Conservation (phyloP, 2,113 vertebrate species). For the Peromyscus maniculatus region DNA sequence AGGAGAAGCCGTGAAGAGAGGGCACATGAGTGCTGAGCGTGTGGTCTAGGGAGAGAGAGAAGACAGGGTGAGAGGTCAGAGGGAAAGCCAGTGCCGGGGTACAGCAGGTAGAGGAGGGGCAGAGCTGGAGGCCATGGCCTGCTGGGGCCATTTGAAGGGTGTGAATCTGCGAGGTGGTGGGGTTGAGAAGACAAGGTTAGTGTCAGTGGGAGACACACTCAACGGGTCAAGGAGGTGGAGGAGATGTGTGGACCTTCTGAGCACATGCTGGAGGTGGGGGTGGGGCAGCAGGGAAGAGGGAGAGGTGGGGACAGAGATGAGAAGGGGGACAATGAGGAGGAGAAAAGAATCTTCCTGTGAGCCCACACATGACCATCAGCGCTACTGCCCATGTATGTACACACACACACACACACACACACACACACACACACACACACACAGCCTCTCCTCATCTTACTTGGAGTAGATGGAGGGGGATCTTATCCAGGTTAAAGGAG, state of each 20-base stretch:
- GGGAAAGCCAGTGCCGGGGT: background rate
- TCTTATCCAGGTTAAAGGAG: background rate
- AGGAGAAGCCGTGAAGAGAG: background rate
- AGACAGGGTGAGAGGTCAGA: background rate
- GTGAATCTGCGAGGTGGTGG: background rate
- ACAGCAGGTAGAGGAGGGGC: background rate
- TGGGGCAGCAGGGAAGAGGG: background rate
- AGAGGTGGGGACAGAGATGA: background rate
- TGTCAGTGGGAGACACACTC: background rate
- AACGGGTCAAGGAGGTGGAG: background rate
- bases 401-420: background rate
- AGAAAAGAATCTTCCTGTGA: background rate
- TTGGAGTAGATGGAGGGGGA: background rate
- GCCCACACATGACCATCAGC: background rate
- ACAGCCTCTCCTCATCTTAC: background rate
- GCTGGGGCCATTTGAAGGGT: background rate
- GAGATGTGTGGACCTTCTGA: background rate
- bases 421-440: background rate
- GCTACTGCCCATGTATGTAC: accelerated
- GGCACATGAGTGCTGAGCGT: accelerated
- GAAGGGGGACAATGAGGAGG: background rate
- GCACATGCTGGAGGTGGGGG: background rate
- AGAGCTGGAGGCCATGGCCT: background rate
- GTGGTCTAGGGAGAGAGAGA: background rate
- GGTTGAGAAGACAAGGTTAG: background rate